A percentile compares a stretch with the other conserved stretches of the same genome.
Evolutionary conservation across 1,140 invertebrate genomes (phyloP).

Genomic region (Drosophila guanche): DNA sequence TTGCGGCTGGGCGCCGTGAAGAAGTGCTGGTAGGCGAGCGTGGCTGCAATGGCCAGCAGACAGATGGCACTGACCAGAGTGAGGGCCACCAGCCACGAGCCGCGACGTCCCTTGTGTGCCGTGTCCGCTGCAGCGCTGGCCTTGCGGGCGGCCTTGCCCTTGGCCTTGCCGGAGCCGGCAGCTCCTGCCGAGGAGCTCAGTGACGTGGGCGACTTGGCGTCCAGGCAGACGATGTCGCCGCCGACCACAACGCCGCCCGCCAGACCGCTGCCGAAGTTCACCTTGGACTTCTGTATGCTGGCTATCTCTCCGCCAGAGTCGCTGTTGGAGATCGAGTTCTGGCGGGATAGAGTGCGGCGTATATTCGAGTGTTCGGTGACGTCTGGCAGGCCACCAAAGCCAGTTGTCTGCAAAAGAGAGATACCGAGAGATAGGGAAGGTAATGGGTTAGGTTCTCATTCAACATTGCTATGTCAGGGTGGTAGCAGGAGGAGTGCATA

Average conservation of each 20-base stretch:
- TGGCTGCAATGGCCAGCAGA: constrained; percentile 72
- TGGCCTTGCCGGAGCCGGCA: constrained; percentile 43
- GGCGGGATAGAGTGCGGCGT: constrained; percentile 77
- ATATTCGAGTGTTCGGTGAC: constrained; percentile 83
- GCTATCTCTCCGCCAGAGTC: constrained; percentile 76
- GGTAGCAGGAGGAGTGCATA: constrained; percentile 1
- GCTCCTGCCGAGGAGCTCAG: constrained; percentile 39
- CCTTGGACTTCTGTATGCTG: constrained; percentile 81
- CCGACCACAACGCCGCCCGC: constrained; percentile 61
- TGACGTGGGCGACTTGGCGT: constrained; percentile 68
- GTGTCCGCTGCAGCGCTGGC: constrained; percentile 28
- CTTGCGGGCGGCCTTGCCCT: constrained; percentile 55
- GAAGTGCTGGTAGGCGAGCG: constrained; percentile 79
- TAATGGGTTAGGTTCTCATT: neutral
- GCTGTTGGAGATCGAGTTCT: constrained; percentile 82
- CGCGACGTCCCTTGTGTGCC: constrained; percentile 62
- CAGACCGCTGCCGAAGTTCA: constrained; percentile 67
- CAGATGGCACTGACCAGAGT: constrained; percentile 74
- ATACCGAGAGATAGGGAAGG: neutral
- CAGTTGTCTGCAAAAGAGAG: constrained; percentile 74
- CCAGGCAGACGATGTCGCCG: constrained; percentile 62
- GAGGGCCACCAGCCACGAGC: constrained; percentile 71
- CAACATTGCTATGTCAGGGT: constrained; percentile 20
- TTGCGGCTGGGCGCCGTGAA: constrained; percentile 84
- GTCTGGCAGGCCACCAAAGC: constrained; percentile 81